These are phyloP conservation scores for Excalfactoria chinensis DNA, from an alignment of 2,113 vertebrate genomes.

Conservation along the genomic window DNA sequence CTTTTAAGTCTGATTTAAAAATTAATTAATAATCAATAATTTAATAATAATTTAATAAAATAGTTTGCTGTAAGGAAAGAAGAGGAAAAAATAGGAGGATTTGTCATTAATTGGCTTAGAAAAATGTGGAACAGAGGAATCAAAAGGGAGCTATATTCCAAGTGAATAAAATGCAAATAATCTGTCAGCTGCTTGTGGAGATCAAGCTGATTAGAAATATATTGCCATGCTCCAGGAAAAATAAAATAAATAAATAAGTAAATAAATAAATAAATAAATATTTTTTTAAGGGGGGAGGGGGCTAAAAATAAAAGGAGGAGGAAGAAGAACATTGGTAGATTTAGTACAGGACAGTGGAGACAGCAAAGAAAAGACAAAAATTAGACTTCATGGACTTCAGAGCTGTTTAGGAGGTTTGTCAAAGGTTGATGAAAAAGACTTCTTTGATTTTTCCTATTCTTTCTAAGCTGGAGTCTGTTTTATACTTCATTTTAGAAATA, in stretches of 20 bases:
- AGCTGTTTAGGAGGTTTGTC: not conserved
- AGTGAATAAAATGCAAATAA: not conserved
- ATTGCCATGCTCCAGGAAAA: not conserved
- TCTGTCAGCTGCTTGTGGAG: not conserved
- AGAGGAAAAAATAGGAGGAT: not conserved
- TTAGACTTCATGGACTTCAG: not conserved
- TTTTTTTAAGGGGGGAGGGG: no score
- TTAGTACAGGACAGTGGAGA: not conserved
- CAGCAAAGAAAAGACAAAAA: not conserved
- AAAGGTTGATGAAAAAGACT: not conserved
- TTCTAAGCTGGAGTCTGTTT: not conserved
- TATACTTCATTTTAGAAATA: not conserved
- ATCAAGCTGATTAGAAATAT: not conserved
- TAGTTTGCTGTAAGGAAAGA: not conserved
- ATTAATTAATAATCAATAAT: not conserved
- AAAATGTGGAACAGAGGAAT: not conserved
- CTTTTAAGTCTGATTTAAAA: not conserved
- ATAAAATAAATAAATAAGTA: not conserved
- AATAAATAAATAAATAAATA: no score
- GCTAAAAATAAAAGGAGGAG: no score
- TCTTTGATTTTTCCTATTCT: not conserved
- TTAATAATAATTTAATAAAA: not conserved
- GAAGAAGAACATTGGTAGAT: not conserved
- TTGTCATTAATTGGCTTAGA: not conserved
- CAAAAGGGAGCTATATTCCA: not conserved